Evolutionary conservation across 2,888 invertebrate species (phyloP).

Genomic region (Atherix ibis): DNA sequence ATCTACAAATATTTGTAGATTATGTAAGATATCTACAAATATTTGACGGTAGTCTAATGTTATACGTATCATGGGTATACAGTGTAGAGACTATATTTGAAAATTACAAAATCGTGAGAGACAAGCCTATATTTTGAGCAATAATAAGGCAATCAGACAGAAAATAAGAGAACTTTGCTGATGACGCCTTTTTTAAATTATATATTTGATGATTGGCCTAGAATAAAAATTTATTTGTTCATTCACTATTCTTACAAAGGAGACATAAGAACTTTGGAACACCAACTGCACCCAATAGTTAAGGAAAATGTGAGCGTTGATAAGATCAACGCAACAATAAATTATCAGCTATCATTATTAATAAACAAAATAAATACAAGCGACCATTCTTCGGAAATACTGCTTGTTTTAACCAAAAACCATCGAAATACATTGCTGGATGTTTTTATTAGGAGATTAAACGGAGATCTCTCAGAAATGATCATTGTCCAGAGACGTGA

Average conservation of each 20-base stretch:
- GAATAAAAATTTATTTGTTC: neutral
- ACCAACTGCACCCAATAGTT: neutral
- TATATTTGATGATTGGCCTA: conserved; percentile 1
- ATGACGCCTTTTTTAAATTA: no score
- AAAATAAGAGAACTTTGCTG: no score
- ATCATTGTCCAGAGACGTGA: neutral
- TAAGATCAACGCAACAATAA: neutral
- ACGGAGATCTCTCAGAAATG: neutral
- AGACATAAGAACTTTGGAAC: neutral
- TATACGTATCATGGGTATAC: no score
- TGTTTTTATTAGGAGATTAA: neutral
- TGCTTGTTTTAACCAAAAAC: neutral
- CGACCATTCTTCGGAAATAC: neutral
- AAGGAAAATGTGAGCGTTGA: conserved; percentile 1
- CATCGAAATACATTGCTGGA: neutral
- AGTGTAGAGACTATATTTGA: no score
- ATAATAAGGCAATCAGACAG: no score
- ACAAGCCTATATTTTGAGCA: no score
- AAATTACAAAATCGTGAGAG: no score
- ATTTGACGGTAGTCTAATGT: no score
- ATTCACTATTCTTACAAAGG: neutral
- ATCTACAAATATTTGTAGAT: no score
- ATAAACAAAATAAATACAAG: neutral
- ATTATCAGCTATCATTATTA: conserved; percentile 1
- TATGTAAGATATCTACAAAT: no score